Percentiles rank a stretch among this genome's conserved stretches.
phyloP scores from a whole-genome alignment of 2,113 vertebrate species.

The Benitochromis conjunctus region DNA sequence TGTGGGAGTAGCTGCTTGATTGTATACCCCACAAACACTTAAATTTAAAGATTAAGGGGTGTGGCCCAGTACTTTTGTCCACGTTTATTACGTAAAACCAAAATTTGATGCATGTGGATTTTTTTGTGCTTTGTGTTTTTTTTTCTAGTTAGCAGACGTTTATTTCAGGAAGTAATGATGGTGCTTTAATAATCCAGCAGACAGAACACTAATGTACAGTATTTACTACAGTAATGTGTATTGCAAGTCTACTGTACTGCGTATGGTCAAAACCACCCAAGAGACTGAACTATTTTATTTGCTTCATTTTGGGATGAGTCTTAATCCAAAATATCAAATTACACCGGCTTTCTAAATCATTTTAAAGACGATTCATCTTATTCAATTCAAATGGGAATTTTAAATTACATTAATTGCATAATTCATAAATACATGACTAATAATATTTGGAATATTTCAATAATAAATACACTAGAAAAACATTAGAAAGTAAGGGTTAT shows the following conservation, averaged over 20 bases:
- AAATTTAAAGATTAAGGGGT: not conserved
- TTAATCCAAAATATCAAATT: too few species aligned
- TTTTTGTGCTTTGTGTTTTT: rapidly evolving
- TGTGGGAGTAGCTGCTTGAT: not conserved
- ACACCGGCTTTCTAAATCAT: not conserved
- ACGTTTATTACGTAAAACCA: not conserved
- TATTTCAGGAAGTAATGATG: not conserved
- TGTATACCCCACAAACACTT: not conserved
- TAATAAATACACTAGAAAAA: not conserved
- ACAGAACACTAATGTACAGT: not conserved
- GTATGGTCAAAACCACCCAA: not conserved
- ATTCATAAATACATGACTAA: not conserved
- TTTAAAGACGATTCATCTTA: not conserved
- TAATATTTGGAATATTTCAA: not conserved
- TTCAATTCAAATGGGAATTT: not conserved
- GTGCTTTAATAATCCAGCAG: not conserved
- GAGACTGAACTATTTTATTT: rapidly evolving
- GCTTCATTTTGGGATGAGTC: not conserved
- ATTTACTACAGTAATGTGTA: not conserved
- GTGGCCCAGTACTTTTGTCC: not conserved
- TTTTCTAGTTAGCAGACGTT: not conserved
- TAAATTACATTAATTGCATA: not conserved
- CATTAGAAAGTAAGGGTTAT: not conserved
- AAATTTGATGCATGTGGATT: not conserved
- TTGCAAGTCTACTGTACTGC: not conserved